Percentiles rank a stretch among this genome's conserved stretches.
These are phyloP conservation scores for Solea senegalensis DNA, from an alignment of 2,113 vertebrate genomes.

Conservation along the genomic window DNA sequence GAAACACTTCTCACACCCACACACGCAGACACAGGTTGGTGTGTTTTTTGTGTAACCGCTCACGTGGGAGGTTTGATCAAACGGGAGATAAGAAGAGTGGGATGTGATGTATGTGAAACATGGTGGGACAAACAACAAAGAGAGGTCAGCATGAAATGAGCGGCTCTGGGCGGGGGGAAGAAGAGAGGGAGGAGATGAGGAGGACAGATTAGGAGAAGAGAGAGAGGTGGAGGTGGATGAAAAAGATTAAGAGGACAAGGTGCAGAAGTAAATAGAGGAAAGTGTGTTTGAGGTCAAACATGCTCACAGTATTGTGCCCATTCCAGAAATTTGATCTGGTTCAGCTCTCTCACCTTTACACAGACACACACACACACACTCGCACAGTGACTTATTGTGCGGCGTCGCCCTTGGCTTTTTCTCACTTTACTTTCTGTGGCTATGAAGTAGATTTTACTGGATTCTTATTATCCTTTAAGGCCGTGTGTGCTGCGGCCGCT, in stretches of 20 bases:
- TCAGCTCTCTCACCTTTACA: constrained; percentile 10
- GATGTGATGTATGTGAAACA: constrained; percentile 12
- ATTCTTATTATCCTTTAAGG: constrained; percentile 21
- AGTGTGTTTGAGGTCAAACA: constrained; percentile 5
- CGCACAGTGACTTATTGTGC: constrained; percentile 22
- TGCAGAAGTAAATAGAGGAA: constrained; percentile 10
- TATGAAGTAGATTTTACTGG: constrained; percentile 7
- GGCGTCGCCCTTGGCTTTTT: not conserved
- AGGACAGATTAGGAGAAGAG: constrained; percentile 3
- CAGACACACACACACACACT: not conserved
- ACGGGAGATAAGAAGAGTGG: constrained; percentile 17
- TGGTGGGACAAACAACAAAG: constrained; percentile 13
- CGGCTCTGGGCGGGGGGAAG: constrained; percentile 13
- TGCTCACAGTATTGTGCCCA: not conserved
- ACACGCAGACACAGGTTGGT: not conserved
- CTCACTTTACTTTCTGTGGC: not conserved
- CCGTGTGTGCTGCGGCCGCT: not conserved
- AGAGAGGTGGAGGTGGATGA: constrained; percentile 14
- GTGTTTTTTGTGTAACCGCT: constrained; percentile 9
- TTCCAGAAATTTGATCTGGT: not conserved
- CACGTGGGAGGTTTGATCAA: constrained; percentile 5
- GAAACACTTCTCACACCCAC: constrained; percentile 41
- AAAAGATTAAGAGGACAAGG: constrained; percentile 13
- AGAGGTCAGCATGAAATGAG: constrained; percentile 34
- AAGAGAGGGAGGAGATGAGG: constrained; percentile 6